phyloP scores from a whole-genome alignment of 2,113 vertebrate species.

The Albula glossodonta region DNA sequence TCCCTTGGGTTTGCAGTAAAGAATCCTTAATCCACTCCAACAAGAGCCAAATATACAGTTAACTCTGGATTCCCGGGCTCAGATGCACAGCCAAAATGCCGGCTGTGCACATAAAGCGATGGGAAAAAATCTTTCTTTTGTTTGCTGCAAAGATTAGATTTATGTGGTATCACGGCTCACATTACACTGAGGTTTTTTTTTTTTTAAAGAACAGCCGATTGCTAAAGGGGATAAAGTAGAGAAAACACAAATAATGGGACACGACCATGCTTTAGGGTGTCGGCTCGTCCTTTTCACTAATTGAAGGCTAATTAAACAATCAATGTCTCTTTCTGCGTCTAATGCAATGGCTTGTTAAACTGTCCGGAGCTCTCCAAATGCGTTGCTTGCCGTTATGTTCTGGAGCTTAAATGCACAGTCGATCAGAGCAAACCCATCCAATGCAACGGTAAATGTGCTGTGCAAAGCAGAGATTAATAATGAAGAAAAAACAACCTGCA shows the following conservation, averaged over 20 bases:
- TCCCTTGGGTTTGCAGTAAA: constrained; percentile 75
- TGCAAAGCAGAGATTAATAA: constrained; percentile 56
- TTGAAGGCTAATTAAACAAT: constrained; percentile 62
- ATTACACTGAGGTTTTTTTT: constrained; percentile 32
- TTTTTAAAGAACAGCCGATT: constrained; percentile 35
- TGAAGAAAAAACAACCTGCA: constrained; percentile 51
- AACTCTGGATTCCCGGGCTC: constrained; percentile 62
- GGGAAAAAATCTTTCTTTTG: constrained; percentile 45
- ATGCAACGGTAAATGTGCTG: constrained; percentile 55
- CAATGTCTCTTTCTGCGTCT: constrained; percentile 51
- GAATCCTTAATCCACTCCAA: constrained; percentile 77
- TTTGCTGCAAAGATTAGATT: constrained; percentile 58
- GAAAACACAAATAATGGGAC: constrained; percentile 35
- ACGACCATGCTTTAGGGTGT: constrained; percentile 33
- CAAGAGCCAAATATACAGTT: constrained; percentile 76
- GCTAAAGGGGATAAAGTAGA: constrained; percentile 43
- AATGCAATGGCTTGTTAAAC: constrained; percentile 43
- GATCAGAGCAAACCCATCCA: constrained; percentile 44
- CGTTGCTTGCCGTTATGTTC: constrained; percentile 42
- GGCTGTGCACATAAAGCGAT: constrained; percentile 44
- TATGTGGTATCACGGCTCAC: constrained; percentile 55
- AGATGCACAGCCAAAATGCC: constrained; percentile 62
- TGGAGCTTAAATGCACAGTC: constrained; percentile 46
- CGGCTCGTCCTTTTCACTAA: constrained; percentile 46
- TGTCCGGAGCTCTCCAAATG: constrained; percentile 49